Conservation (phyloP, 2,888 invertebrate genomes). For the Drosophila suboccidentalis region DNA sequence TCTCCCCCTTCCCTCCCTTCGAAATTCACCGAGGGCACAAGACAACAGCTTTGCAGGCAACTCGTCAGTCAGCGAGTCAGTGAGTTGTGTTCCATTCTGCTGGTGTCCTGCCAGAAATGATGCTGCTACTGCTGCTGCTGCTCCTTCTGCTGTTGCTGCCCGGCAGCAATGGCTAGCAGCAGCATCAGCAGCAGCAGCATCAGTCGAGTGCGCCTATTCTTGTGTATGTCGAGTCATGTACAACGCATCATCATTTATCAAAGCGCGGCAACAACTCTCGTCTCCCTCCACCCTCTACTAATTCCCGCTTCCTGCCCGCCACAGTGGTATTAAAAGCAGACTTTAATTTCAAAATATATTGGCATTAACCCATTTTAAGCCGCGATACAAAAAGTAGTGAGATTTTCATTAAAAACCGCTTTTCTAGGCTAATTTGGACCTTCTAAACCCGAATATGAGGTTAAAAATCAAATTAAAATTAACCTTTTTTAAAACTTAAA, state of each 20-base stretch:
- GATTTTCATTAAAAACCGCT: no score
- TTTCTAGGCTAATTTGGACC: no score
- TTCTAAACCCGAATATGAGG: no score
- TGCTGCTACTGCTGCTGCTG: slow-evolving; percentile 7
- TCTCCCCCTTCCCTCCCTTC: background rate
- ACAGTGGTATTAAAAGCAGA: background rate
- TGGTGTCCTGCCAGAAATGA: slow-evolving; percentile 6
- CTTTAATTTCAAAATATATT: background rate
- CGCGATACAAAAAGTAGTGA: no score
- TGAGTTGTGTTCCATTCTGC: slow-evolving; percentile 12
- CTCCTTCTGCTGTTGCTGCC: slow-evolving; percentile 1
- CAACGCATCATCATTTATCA: slow-evolving; percentile 80
- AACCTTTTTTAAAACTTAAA: no score
- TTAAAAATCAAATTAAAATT: no score
- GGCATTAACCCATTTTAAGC: no score
- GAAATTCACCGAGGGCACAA: background rate
- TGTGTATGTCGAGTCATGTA: slow-evolving; percentile 73
- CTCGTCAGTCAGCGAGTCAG: slow-evolving; percentile 41
- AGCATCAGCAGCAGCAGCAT: slow-evolving; percentile 16
- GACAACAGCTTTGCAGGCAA: slow-evolving; percentile 14
- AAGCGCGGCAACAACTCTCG: slow-evolving; percentile 64
- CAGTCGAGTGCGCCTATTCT: slow-evolving; percentile 32
- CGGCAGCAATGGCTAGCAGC: slow-evolving; percentile 14
- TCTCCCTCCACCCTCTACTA: slow-evolving; percentile 6
- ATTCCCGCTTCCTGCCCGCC: background rate